phyloP scores from a whole-genome alignment of 2,797 vertebrate genomes.

The Dermochelys coriacea region DNA sequence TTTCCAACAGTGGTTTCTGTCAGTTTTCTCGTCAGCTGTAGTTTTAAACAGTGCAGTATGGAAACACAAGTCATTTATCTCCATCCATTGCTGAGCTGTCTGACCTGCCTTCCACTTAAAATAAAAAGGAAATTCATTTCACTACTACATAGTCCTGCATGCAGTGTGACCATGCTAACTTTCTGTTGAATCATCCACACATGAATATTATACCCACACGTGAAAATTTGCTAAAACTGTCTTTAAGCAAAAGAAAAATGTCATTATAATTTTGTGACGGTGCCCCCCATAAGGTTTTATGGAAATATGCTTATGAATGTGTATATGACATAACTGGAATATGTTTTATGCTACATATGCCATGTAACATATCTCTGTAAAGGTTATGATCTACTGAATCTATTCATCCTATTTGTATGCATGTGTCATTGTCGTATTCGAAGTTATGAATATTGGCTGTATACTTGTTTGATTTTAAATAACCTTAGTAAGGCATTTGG shows the following conservation, averaged over 20 bases:
- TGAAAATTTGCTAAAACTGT: fast-evolving
- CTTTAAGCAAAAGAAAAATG: not conserved
- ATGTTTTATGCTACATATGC: too few relatives aligned
- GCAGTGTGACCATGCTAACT: not conserved
- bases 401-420: too few relatives aligned
- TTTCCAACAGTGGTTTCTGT: not conserved
- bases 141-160: not conserved
- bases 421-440: too few relatives aligned
- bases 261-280: not conserved
- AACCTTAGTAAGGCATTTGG: too few relatives aligned
- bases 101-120: not conserved
- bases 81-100: not conserved
- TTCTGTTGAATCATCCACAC: not conserved
- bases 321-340: too few relatives aligned
- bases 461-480: too few relatives aligned
- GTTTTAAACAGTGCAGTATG: not conserved
- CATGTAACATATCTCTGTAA: too few relatives aligned
- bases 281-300: too few relatives aligned
- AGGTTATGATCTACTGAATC: too few relatives aligned
- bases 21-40: not conserved
- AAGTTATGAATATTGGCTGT: too few relatives aligned
- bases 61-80: not conserved
- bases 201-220: not conserved
- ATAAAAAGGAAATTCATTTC: not conserved
- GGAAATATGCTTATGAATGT: too few relatives aligned